Conservation (phyloP, 2,113 vertebrate genomes). For the Myotis brandtii region DNA sequence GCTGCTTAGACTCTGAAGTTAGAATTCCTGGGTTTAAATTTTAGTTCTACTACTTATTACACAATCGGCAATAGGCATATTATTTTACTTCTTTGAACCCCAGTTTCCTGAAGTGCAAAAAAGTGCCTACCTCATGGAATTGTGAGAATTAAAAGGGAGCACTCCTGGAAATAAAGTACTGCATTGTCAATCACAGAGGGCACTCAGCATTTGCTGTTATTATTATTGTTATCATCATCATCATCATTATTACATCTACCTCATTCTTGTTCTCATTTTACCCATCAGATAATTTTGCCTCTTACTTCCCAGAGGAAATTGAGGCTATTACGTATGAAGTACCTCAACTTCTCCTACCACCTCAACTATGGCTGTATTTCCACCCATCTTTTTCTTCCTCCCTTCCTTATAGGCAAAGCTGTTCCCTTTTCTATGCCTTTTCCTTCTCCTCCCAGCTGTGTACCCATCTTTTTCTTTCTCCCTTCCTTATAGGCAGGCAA, state of each 20-base stretch:
- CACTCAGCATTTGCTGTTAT: neutral
- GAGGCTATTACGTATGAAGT: neutral
- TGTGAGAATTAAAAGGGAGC: neutral
- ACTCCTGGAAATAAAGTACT: neutral
- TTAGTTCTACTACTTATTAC: neutral
- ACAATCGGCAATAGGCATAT: neutral
- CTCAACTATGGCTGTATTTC: neutral
- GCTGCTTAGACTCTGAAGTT: neutral
- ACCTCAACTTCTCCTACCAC: neutral
- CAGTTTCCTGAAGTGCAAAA: neutral
- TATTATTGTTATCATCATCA: neutral
- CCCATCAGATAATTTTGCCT: neutral
- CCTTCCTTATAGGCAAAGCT: neutral
- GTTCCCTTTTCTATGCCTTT: neutral
- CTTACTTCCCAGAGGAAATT: neutral
- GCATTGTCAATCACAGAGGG: neutral
- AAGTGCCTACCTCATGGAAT: neutral
- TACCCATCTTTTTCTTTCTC: neutral
- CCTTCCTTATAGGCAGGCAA: neutral
- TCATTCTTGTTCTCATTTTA: neutral
- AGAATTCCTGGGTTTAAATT: neutral
- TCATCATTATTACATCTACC: neutral
- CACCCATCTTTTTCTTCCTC: neutral
- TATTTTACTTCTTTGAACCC: neutral
- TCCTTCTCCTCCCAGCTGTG: neutral